Conservation (phyloP, 2,888 invertebrate genomes). For the Cantharis flavilabris region DNA sequence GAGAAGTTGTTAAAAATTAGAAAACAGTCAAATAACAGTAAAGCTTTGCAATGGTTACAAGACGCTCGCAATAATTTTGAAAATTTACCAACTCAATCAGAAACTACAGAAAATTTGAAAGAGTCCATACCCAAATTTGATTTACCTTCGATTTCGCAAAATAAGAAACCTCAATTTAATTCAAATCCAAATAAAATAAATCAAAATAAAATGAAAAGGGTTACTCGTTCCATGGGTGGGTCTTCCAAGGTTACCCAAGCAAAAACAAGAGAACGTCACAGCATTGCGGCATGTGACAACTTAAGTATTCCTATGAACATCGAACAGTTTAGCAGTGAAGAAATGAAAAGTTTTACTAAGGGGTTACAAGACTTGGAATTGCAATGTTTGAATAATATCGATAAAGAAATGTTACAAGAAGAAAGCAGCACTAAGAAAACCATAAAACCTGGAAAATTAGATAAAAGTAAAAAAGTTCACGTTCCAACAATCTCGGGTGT, state of each 20-base stretch:
- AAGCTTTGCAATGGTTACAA: constrained; percentile 39
- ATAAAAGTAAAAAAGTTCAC: neutral
- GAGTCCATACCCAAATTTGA: constrained; percentile 13
- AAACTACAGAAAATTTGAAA: constrained; percentile 22
- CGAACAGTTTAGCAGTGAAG: constrained; percentile 39
- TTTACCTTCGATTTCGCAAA: constrained; percentile 35
- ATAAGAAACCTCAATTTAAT: neutral
- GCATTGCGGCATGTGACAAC: constrained; percentile 25
- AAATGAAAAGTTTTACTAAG: constrained; percentile 31
- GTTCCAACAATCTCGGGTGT: neutral
- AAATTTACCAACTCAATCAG: constrained; percentile 38
- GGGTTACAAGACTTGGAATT: constrained; percentile 35
- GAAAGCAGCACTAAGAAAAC: neutral
- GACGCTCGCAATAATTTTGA: constrained; percentile 42
- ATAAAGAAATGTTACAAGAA: constrained; percentile 43
- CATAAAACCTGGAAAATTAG: neutral
- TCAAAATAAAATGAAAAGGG: neutral
- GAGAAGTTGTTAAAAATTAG: neutral
- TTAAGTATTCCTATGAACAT: constrained; percentile 34
- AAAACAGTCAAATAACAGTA: neutral
- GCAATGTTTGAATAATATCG: constrained; percentile 26
- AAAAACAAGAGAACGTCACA: constrained; percentile 25
- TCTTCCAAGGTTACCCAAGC: constrained; percentile 21
- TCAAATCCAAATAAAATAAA: neutral
- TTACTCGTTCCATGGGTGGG: constrained; percentile 35